These are phyloP conservation scores for Strigamia crassipes DNA, from an alignment of 2,888 invertebrate genomes.

Conservation along the genomic window DNA sequence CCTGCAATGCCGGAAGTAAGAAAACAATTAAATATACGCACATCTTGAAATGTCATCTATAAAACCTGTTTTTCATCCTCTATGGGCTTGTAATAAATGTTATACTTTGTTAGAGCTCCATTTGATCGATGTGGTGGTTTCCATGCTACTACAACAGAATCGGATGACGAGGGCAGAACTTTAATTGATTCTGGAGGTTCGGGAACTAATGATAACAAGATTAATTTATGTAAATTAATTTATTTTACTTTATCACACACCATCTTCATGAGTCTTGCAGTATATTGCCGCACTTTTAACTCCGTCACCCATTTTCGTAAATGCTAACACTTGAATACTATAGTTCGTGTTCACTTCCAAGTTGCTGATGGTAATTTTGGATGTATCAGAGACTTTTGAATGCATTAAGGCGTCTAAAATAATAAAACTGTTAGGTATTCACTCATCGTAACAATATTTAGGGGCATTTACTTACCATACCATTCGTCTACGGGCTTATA, in stretches of 20 bases:
- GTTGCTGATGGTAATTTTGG: slow-evolving; percentile 48
- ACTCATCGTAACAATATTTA: not conserved
- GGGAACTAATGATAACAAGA: not conserved
- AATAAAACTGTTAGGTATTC: not conserved
- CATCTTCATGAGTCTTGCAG: slow-evolving; percentile 57
- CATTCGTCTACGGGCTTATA: slow-evolving; percentile 39
- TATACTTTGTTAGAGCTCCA: slow-evolving; percentile 15
- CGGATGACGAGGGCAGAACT: not conserved
- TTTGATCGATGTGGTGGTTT: slow-evolving; percentile 19
- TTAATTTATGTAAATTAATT: not conserved
- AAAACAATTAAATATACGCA: not conserved
- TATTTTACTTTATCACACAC: slow-evolving; percentile 51
- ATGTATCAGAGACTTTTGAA: not conserved
- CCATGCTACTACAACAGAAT: slow-evolving; percentile 32
- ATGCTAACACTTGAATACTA: slow-evolving; percentile 59
- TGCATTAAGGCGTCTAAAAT: not conserved
- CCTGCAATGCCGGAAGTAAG: slow-evolving; percentile 5
- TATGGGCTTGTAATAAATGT: slow-evolving; percentile 28
- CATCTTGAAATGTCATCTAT: not conserved
- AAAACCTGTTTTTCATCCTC: slow-evolving; percentile 29
- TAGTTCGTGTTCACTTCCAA: slow-evolving; percentile 58
- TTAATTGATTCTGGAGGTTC: slow-evolving; percentile 15
- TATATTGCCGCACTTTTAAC: slow-evolving; percentile 56
- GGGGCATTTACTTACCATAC: slow-evolving; percentile 15
- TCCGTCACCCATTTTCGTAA: slow-evolving; percentile 59